A percentile compares a stretch with the other conserved stretches of the same genome.
phyloP scores from a whole-genome alignment of 2,888 invertebrate genomes.

The Camponotus fellah region DNA sequence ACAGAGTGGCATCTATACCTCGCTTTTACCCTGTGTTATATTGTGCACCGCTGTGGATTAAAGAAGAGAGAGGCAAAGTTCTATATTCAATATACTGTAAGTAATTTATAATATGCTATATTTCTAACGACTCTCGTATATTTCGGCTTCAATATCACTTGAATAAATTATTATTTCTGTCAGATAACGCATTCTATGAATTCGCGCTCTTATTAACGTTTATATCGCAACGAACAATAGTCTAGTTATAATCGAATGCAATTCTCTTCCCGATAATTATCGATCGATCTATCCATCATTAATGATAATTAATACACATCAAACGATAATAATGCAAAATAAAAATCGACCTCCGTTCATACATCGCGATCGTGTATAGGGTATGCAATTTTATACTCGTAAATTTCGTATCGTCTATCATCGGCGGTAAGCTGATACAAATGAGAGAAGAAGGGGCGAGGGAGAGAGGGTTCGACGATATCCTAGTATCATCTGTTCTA shows the following conservation, averaged over 20 bases:
- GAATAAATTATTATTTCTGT: background rate
- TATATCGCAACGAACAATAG: slow-evolving; percentile 3
- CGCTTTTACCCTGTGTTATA: too few species aligned
- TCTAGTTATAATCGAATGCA: slow-evolving; percentile 28
- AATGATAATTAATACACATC: slow-evolving; percentile 48
- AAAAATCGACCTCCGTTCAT: slow-evolving; percentile 25
- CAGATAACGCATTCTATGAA: background rate
- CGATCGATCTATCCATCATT: slow-evolving; percentile 25
- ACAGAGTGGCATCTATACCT: too few species aligned
- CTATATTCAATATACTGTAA: background rate
- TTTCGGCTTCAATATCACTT: background rate
- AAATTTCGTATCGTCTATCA: slow-evolving; percentile 32
- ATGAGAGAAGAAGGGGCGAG: background rate
- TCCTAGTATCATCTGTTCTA: slow-evolving; percentile 54
- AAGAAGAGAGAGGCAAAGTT: too few species aligned
- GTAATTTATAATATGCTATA: background rate
- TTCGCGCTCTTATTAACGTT: slow-evolving; percentile 9
- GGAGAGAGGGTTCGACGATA: slow-evolving; percentile 41
- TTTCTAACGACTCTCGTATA: background rate
- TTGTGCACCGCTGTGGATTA: too few species aligned
- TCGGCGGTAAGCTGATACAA: slow-evolving; percentile 40
- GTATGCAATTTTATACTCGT: slow-evolving; percentile 17
- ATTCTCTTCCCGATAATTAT: slow-evolving; percentile 38
- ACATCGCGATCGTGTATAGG: background rate
- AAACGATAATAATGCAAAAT: slow-evolving; percentile 41